These are phyloP conservation scores for Spodoptera littoralis DNA, from an alignment of 2,888 invertebrate species.

Conservation along the genomic window DNA sequence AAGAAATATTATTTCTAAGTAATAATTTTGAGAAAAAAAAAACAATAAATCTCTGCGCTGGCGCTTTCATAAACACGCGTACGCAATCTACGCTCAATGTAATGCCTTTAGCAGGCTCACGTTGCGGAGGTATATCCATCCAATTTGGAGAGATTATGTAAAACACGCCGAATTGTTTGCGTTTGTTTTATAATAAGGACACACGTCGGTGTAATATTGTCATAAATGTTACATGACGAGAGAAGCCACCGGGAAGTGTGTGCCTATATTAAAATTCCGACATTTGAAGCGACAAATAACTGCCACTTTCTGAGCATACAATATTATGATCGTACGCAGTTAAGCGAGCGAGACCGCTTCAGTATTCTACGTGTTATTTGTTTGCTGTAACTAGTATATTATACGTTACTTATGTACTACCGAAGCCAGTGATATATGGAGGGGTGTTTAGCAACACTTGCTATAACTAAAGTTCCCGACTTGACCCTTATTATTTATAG, in stretches of 20 bases:
- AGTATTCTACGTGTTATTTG: constrained; percentile 3
- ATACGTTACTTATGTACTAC: constrained; percentile 34
- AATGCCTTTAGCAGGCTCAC: constrained; percentile 55
- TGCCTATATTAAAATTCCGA: constrained; percentile 78
- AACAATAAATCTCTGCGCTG: constrained; percentile 52
- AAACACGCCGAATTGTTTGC: constrained; percentile 75
- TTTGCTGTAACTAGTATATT: constrained; percentile 25
- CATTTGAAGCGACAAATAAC: constrained; percentile 70
- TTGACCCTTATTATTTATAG: constrained; percentile 56
- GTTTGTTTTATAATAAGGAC: constrained; percentile 75
- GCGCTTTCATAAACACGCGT: constrained; percentile 49
- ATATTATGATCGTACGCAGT: constrained; percentile 58
- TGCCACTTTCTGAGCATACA: constrained; percentile 63
- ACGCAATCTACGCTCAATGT: constrained; percentile 55
- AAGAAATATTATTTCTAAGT: constrained; percentile 22
- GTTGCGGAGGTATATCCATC: constrained; percentile 62
- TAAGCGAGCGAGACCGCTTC: constrained; percentile 5
- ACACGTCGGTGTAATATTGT: constrained; percentile 74
- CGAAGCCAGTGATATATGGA: constrained; percentile 31
- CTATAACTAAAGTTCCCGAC: constrained; percentile 36
- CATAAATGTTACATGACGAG: constrained; percentile 76
- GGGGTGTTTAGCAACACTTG: constrained; percentile 29
- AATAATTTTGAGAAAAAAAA: constrained; percentile 46
- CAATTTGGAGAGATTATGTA: constrained; percentile 81
- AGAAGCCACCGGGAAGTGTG: constrained; percentile 69